Evolutionary conservation across 2,888 invertebrate species (phyloP), one percentile per base, ranked within the genome.

Genomic region (Aleiodes testaceus): DNA sequence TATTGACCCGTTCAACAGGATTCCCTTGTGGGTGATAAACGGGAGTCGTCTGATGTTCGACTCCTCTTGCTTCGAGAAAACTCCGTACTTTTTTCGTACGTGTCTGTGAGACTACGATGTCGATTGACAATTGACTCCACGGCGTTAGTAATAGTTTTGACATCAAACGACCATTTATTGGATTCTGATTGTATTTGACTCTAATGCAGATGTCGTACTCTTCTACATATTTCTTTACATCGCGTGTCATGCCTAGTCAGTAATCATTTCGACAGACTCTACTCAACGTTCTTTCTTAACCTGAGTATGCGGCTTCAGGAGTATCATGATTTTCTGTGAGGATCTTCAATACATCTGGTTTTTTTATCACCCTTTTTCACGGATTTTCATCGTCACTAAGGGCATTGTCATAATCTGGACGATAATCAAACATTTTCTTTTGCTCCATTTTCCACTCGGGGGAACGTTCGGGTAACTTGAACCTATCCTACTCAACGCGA

Each of bases 11-110:
- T 22, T 75, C 75, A 9, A 75, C 75, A 2, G 73, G 75, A 49
- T 75, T 74, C 2, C 65, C 66, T 36, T 75, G 75, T 26, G 72
- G 74, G n/a, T 75, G 72, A 45, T 20, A 47, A 5, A 72, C 26
- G 20, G 72, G 70, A 4, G 52, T 52, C 0, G 72, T 69, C 2
- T 69, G 63, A 36, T 73, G 72, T 65, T 47, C 26, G 12, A 74
- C 64, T 16, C 71, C 71, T 42, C 69, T 55, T 16, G 70, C 72
- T 36, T 64, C 16, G 6, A 74, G 45, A 2, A 65, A 52, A 18
- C 47, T 42, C 42, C 44, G 36, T 1, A 75, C 76, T 3, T 44
- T 47, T 9, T 71, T 73, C 1, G 75, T 69, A 2, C 71, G 59
- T 6, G 71, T 52, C 0, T 64, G 9, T 1, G 73, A 66, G 4